Evolutionary conservation across 2,797 vertebrate species (phyloP), one percentile per base, ranked within the genome.

Genomic region (Danio tinwini): DNA sequence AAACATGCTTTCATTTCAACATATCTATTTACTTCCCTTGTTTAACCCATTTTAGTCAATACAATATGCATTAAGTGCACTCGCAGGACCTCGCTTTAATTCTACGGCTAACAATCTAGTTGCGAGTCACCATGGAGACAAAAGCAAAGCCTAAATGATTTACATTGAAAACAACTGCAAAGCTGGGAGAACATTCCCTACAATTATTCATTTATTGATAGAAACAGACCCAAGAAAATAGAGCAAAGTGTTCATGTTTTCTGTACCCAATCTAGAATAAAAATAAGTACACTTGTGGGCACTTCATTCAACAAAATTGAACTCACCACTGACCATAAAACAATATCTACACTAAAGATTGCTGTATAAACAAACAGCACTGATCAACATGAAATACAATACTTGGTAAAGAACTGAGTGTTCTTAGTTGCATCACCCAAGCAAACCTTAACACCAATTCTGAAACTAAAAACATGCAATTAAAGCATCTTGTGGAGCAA

Each of bases 101-200:
- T 74, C 58, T 69, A 56, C 61, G 72, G 53, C 74, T 75, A 78
- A 74, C 29, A 17, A 67, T 55, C 52, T 21, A 79, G 64, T 62
- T 53, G 55, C 59, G 62, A 58, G 81, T 82, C 86, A 74, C 78
- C 81, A 83, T 85, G 69, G 83, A 80, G 87, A 86, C 85, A 87
- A 63, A 74, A 75, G 64, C 17, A 59, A 73, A 71, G 81, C 62
- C 83, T 69, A 69, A 80, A 50, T 42, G 29, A 63, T 55, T 45
- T 76, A 53, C 65, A 39, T 52, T 61, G 8, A 74, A 80, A 65
- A 67, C 29, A 61, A 69, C 63, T 61, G 40, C 39, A 64, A 21
- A 16, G 78, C 86, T 82, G 62, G 53, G 81, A 58, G 81, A 77
- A 75, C 56, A 78, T n/a, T 74, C 70, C 76, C 6, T 42, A 44